Evolutionary conservation across 2,113 vertebrate genomes (phyloP).

Genomic region (Saccopteryx leptura): DNA sequence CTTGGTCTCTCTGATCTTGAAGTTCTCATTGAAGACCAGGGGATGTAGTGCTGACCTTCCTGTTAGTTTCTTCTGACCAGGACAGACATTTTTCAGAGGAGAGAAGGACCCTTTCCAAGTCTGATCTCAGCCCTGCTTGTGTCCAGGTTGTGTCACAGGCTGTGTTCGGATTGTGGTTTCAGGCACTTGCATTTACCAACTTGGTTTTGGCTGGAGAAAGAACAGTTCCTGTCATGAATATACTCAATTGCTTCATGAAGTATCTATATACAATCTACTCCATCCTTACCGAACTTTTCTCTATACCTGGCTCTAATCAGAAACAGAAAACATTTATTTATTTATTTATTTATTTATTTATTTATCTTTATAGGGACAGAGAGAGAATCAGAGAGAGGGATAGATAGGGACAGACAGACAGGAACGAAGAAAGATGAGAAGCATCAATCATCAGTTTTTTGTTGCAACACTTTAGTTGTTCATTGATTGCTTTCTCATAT

Average conservation of each 20-base stretch:
- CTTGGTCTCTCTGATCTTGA: background rate
- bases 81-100: slow-evolving; percentile 32
- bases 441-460: too few relatives aligned
- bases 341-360: background rate
- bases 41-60: background rate
- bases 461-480: too few relatives aligned
- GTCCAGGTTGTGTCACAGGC: slow-evolving; percentile 48
- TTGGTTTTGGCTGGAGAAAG: slow-evolving; percentile 62
- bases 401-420: too few relatives aligned
- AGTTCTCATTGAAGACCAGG: background rate
- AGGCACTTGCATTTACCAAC: slow-evolving; percentile 45
- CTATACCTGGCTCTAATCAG: background rate
- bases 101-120: slow-evolving; percentile 56
- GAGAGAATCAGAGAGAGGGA: too few relatives aligned
- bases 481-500: too few relatives aligned
- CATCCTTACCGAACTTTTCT: background rate
- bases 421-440: too few relatives aligned
- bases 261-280: background rate
- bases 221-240: slow-evolving; percentile 45
- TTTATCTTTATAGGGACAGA: background rate
- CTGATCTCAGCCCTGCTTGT: slow-evolving; percentile 58
- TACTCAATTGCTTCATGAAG: background rate
- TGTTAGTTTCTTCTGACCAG: background rate
- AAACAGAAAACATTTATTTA: background rate
- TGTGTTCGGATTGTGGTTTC: slow-evolving; percentile 55